These are phyloP conservation scores for Aphelenchoides bicaudatus DNA, from an alignment of 2,888 invertebrate genomes.

Conservation along the genomic window DNA sequence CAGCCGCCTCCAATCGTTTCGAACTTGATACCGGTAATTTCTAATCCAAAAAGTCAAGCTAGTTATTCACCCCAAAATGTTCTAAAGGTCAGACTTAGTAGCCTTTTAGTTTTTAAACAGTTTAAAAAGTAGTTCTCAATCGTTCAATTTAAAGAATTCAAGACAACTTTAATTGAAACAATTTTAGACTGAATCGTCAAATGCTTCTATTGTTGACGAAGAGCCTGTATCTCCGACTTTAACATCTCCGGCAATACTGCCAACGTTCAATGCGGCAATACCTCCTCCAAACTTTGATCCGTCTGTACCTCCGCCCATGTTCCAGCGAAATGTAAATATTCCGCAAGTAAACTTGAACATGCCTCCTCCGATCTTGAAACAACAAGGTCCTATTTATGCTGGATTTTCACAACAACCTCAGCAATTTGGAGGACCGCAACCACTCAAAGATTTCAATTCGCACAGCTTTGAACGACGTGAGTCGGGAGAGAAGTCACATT, in stretches of 20 bases:
- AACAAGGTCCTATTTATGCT: constrained; percentile 13
- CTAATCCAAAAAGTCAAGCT: not conserved
- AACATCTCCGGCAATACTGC: constrained; percentile 24
- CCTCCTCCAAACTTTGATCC: constrained; percentile 29
- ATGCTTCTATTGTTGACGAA: no score
- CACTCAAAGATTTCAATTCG: constrained; percentile 8
- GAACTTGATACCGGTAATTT: constrained; percentile 22
- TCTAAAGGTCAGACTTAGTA: not conserved
- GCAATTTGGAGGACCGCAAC: not conserved
- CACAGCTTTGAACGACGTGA: constrained; percentile 9
- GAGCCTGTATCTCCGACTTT: no score
- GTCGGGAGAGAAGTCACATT: constrained; percentile 10
- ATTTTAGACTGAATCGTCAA: no score
- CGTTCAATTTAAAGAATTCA: no score
- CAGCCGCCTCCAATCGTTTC: constrained; percentile 31
- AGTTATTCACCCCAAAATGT: not conserved
- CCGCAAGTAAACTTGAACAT: constrained; percentile 20
- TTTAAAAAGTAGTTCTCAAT: not conserved
- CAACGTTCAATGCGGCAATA: constrained; percentile 22
- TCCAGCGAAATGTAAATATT: not conserved
- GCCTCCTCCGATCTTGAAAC: constrained; percentile 21
- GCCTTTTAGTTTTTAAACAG: not conserved
- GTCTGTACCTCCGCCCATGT: constrained; percentile 25
- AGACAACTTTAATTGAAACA: no score
- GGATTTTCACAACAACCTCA: constrained; percentile 12